These are phyloP conservation scores for Bradypodion pumilum DNA, from an alignment of 2,797 vertebrate genomes.

Conservation along the genomic window DNA sequence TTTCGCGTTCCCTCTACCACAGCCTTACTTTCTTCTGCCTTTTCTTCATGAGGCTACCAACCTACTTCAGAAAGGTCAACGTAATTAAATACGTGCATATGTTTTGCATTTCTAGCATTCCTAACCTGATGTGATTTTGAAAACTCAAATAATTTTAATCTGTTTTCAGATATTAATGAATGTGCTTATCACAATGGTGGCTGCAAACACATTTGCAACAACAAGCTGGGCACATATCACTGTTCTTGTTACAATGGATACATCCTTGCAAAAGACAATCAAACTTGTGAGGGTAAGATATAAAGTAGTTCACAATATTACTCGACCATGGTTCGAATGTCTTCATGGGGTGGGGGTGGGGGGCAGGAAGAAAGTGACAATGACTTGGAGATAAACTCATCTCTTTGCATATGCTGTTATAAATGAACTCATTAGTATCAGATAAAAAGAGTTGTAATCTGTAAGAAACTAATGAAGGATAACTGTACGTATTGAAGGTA, in stretches of 20 bases:
- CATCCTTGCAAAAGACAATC: slow-evolving; percentile 75
- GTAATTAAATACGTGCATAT: background rate
- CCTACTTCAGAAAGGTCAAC: background rate
- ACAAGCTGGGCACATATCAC: slow-evolving; percentile 89
- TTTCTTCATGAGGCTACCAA: background rate
- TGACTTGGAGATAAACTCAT: background rate
- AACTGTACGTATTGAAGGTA: background rate
- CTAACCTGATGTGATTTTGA: slow-evolving; percentile 1
- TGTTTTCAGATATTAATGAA: slow-evolving; percentile 88
- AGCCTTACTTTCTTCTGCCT: background rate
- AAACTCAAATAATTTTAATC: slow-evolving; percentile 47
- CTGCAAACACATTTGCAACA: slow-evolving; percentile 89
- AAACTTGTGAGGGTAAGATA: slow-evolving; percentile 84
- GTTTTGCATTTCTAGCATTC: background rate
- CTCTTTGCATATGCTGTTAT: background rate
- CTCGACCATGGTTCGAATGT: background rate
- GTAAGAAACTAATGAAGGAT: background rate
- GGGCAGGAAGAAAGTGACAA: background rate
- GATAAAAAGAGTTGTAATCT: background rate
- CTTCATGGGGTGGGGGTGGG: background rate
- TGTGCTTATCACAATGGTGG: slow-evolving; percentile 82
- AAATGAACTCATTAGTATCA: background rate
- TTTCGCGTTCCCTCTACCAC: too few species aligned
- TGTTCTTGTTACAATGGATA: slow-evolving; percentile 90
- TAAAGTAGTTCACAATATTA: background rate